Percentiles rank a stretch among this genome's conserved stretches.
Conservation (phyloP, 92 coral and sea anemone species). For the Porites evermanni region DNA sequence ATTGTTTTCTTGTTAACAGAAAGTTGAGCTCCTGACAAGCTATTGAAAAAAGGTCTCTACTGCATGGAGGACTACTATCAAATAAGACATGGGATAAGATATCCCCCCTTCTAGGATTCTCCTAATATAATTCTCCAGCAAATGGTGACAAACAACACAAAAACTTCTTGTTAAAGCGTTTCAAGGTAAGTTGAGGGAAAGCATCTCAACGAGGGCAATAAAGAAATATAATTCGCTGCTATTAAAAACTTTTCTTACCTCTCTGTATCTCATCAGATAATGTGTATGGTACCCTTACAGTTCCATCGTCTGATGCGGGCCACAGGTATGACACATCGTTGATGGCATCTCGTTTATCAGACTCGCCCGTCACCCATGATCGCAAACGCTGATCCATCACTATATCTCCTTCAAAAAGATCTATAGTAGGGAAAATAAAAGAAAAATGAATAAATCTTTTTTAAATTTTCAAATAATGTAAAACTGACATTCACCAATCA, state of each 20-base stretch:
- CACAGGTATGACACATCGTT: conserved; percentile 67
- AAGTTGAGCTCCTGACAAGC: no score
- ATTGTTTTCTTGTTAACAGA: no score
- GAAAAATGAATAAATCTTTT: no score
- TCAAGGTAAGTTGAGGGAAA: no score
- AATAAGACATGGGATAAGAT: not conserved
- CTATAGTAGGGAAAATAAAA: conserved; percentile 29
- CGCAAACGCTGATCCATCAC: conserved; percentile 81
- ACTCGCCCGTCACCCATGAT: conserved; percentile 73
- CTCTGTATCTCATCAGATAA: conserved; percentile 40
- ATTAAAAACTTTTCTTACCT: not conserved
- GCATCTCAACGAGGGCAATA: no score
- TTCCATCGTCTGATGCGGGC: conserved; percentile 46
- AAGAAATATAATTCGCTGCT: no score
- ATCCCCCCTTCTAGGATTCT: no score
- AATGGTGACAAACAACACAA: no score
- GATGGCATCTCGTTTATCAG: conserved; percentile 90
- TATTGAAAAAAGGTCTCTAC: not conserved
- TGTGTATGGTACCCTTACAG: conserved; percentile 71
- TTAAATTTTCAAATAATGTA: no score
- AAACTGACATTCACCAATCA: no score
- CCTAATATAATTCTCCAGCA: no score
- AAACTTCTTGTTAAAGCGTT: no score
- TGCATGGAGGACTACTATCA: not conserved
- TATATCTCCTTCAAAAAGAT: conserved; percentile 86